phyloP scores from a whole-genome alignment of 2,888 invertebrate species.

The Conchocele bisecta region DNA sequence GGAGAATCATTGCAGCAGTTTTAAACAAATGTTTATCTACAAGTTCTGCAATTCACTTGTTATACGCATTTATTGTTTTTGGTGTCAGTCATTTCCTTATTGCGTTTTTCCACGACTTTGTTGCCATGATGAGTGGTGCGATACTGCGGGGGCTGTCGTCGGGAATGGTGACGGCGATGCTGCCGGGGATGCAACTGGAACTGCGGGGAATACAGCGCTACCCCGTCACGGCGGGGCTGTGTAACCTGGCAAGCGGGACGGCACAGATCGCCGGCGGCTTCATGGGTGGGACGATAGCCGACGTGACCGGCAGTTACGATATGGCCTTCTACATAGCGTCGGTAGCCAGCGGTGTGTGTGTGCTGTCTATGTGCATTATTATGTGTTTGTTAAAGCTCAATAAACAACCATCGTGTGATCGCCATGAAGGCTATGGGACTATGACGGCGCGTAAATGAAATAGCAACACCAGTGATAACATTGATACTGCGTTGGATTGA shows the following conservation, averaged over 20 bases:
- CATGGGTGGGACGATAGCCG: slow-evolving; percentile 37
- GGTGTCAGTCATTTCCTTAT: slow-evolving; percentile 24
- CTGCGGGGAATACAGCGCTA: slow-evolving; percentile 29
- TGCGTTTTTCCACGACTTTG: slow-evolving; percentile 5
- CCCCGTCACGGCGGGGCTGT: slow-evolving; percentile 31
- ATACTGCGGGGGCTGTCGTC: slow-evolving; percentile 31
- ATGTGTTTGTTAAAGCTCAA: background rate
- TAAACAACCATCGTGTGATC: background rate
- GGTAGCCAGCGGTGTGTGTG: slow-evolving; percentile 1
- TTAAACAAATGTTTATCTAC: slow-evolving; percentile 26
- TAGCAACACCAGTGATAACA: no score
- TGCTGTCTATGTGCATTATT: background rate
- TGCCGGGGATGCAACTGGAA: slow-evolving; percentile 29
- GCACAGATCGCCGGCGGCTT: slow-evolving; percentile 31
- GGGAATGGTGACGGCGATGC: slow-evolving; percentile 14
- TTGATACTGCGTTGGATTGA: no score
- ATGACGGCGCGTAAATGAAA: no score
- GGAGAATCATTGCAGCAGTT: slow-evolving; percentile 8
- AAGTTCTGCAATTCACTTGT: slow-evolving; percentile 20
- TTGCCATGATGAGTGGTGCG: slow-evolving; percentile 31
- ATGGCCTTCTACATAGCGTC: slow-evolving; percentile 37
- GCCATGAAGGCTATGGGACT: background rate
- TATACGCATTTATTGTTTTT: slow-evolving; percentile 13
- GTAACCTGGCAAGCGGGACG: slow-evolving; percentile 22
- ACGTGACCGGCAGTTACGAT: slow-evolving; percentile 39